phyloP scores from a whole-genome alignment of 2,113 vertebrate species.

The Bombycilla garrulus region DNA sequence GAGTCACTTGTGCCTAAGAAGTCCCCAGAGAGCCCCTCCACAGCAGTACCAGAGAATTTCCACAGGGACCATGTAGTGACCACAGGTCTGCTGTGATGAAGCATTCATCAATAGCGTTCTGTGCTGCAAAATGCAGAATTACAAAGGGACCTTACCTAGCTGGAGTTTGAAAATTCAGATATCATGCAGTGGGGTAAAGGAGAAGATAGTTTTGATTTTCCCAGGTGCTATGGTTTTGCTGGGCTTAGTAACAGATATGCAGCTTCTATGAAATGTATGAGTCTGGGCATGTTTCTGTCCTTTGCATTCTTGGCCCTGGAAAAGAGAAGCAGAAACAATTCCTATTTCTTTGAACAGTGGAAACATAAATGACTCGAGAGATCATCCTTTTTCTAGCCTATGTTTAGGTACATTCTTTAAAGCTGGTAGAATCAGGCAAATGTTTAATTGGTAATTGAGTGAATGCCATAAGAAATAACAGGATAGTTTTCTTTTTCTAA shows the following conservation, averaged over 20 bases:
- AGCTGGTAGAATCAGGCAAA: not conserved
- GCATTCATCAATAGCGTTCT: accelerated
- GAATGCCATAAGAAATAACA: not conserved
- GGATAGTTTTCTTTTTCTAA: not conserved
- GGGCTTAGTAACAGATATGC: not conserved
- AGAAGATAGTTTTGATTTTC: not conserved
- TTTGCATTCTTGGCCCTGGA: not conserved
- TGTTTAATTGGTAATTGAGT: not conserved
- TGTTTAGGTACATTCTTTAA: not conserved
- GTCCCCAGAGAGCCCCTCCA: not conserved
- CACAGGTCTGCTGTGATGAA: not conserved
- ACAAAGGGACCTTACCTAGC: not conserved
- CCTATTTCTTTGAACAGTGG: not conserved
- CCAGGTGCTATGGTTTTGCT: not conserved
- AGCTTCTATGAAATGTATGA: not conserved
- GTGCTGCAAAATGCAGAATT: not conserved
- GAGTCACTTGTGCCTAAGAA: not conserved
- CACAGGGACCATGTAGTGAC: too few relatives aligned
- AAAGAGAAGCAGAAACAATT: not conserved
- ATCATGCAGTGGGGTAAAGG: accelerated
- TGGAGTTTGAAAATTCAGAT: not conserved
- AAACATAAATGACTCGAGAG: not conserved
- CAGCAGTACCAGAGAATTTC: not conserved
- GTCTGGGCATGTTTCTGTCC: not conserved
- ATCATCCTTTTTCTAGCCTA: accelerated